These are phyloP conservation scores for Myzus persicae DNA, from an alignment of 1,140 invertebrate species.

Conservation along the genomic window DNA sequence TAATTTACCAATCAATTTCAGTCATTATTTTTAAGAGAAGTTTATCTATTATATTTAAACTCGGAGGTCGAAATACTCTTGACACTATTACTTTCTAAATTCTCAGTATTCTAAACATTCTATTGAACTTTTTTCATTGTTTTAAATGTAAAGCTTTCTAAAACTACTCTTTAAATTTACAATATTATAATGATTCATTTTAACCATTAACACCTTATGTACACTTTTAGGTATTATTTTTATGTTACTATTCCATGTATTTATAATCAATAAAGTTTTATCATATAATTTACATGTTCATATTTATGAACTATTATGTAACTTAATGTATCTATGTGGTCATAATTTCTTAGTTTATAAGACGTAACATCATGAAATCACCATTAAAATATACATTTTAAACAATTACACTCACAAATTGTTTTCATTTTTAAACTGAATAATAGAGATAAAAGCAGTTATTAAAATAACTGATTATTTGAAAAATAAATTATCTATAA, in stretches of 20 bases:
- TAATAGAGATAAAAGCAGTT: not conserved
- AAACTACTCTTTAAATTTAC: constrained; percentile 7
- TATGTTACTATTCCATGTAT: constrained; percentile 36
- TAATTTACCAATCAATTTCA: constrained; percentile 11
- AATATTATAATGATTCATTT: not conserved
- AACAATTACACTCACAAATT: not conserved
- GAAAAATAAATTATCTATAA: not conserved
- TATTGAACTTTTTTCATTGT: not conserved
- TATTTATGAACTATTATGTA: constrained; percentile 16
- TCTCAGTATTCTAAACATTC: not conserved
- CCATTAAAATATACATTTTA: constrained; percentile 4
- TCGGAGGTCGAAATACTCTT: constrained; percentile 28
- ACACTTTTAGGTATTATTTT: not conserved
- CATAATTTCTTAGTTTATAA: constrained; percentile 28
- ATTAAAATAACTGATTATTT: not conserved
- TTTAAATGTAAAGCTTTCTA: constrained; percentile 22
- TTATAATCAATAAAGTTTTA: constrained; percentile 10
- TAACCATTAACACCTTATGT: not conserved
- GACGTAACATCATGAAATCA: not conserved
- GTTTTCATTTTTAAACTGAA: not conserved
- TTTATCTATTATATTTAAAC: constrained; percentile 23
- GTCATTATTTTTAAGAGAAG: constrained; percentile 44
- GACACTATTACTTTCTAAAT: not conserved
- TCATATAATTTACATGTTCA: constrained; percentile 9
- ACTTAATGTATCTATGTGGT: not conserved